These are phyloP conservation scores for Keiferia lycopersicella DNA, from an alignment of 2,888 invertebrate species.

Conservation along the genomic window DNA sequence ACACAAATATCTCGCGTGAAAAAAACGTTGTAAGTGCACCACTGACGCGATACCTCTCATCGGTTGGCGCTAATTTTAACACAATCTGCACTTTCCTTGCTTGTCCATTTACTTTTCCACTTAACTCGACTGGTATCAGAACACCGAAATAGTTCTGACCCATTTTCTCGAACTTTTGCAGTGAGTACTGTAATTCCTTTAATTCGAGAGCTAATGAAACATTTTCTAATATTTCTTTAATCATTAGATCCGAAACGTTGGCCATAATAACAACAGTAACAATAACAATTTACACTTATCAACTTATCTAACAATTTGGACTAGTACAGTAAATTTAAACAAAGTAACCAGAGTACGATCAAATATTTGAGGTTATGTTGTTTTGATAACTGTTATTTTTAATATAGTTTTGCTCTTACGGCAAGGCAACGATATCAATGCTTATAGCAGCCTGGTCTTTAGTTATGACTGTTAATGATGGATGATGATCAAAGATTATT, in stretches of 20 bases:
- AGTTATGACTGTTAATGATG: no score
- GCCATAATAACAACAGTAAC: neutral
- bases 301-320: neutral
- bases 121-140: conserved; percentile 57
- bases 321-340: no score
- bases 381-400: no score
- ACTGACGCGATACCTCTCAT: conserved; percentile 65
- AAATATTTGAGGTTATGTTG: no score
- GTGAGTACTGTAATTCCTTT: conserved; percentile 44
- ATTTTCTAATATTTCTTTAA: conserved; percentile 15
- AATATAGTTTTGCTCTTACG: no score
- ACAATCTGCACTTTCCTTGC: conserved; percentile 47
- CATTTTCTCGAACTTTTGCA: conserved; percentile 52
- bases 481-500: no score
- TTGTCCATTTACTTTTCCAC: conserved; percentile 41
- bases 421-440: no score
- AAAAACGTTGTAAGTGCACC: conserved; percentile 67
- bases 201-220: conserved; percentile 23
- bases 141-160: conserved; percentile 73
- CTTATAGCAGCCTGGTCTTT: no score
- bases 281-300: neutral
- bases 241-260: conserved; percentile 14
- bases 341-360: no score
- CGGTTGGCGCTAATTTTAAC: conserved; percentile 67
- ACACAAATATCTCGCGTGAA: conserved; percentile 63